Evolutionary conservation across 2,797 vertebrate species (phyloP), one percentile per base, ranked within the genome.

Genomic region (Rhyacichthys aspro): DNA sequence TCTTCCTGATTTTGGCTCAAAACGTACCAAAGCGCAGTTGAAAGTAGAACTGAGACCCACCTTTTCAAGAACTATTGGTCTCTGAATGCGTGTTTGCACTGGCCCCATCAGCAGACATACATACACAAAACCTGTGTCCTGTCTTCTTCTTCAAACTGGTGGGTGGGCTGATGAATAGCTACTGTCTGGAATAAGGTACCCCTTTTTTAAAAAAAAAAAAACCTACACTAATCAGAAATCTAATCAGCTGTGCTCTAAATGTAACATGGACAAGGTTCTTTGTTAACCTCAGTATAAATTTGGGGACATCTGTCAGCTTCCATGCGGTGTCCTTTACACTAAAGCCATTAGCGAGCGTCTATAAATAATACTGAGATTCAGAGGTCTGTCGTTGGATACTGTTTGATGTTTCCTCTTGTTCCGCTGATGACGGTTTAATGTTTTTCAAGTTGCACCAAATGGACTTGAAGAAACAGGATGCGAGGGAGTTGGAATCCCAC

Each of bases 381-480:
- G 44, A 44, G 63, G 64, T 79, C 75, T 79, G 44, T 14, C 44
- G 7, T 33, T 44, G 66, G 60, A 63, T 62, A 55, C 43, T 2
- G 19, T 63, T 55, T 53, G 36, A 60, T 52, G 55, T 28, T 45
- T 43, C 55, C 49, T 65, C n/a, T 19, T 61, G 15, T 48, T 67
- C 46, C 45, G 67, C 48, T 74, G 52, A 74, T 28, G 67, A 39
- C 58, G 42, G 42, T 71, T 70, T 67, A 34, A 42, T 67, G 48
- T 57, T 66, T 75, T 74, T 61, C 36, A 53, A 81, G 67, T 54
- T 66, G 57, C 49, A 76, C 56, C 54, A 67, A 62, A 43, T 17
- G 14, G 11, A 80, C 54, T 66, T 67, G 16, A 59, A 48, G 72
- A 79, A 77, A 88, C 85, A 89, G 87, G 89, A 89, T 72, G 81